A percentile compares a stretch with the other conserved stretches of the same genome.
Evolutionary conservation across 2,797 vertebrate genomes (phyloP).

Genomic region (Tauraco hartlaubi): DNA sequence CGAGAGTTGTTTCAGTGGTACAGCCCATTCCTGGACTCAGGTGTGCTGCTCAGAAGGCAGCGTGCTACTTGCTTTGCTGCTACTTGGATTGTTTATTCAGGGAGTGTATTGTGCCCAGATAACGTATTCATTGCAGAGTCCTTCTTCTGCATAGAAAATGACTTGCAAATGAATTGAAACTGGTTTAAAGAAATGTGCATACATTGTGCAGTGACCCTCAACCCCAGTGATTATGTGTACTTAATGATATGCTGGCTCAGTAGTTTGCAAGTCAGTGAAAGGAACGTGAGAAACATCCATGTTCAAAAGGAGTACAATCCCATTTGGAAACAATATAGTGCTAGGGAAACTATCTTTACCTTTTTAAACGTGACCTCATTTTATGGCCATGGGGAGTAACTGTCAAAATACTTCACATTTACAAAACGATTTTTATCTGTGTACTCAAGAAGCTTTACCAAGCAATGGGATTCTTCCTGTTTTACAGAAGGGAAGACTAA

Average conservation of each 20-base stretch:
- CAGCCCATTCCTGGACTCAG: not conserved
- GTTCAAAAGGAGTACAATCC: not conserved
- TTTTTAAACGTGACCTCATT: not conserved
- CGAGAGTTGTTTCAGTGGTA: not conserved
- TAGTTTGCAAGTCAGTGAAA: not conserved
- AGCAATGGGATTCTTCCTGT: not conserved
- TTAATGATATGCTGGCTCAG: not conserved
- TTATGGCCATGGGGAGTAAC: not conserved
- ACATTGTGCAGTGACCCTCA: conserved; percentile 2
- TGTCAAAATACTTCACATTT: not conserved
- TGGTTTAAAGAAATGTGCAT: not conserved
- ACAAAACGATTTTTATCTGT: not conserved
- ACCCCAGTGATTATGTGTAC: not conserved
- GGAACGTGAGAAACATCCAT: not conserved
- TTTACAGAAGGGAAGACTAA: not conserved
- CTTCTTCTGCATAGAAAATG: not conserved
- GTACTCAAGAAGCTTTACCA: not conserved
- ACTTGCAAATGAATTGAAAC: conserved; percentile 13
- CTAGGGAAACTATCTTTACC: not conserved
- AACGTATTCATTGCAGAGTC: not conserved
- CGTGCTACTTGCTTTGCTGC: not conserved
- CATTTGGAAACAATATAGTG: not conserved
- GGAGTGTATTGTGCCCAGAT: not conserved
- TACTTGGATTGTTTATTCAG: not conserved
- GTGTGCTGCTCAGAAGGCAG: not conserved